Conservation (phyloP, 2,113 vertebrate species). For the Chloroceryle aenea region DNA sequence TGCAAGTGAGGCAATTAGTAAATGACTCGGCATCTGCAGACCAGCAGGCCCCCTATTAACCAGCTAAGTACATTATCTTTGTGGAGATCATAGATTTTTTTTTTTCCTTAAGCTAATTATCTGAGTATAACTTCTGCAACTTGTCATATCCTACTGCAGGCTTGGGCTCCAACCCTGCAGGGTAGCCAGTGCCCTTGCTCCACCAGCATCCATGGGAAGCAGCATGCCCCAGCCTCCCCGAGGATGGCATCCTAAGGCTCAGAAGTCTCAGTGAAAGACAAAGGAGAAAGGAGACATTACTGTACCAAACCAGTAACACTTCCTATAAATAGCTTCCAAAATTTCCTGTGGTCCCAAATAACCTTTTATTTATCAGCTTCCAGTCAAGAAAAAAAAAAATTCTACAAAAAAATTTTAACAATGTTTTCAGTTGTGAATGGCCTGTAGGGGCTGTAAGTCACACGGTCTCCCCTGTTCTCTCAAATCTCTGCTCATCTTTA, state of each 20-base stretch:
- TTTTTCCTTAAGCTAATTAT: not conserved
- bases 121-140: not conserved
- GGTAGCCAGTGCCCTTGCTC: not conserved
- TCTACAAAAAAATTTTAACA: too few species aligned
- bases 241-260: not conserved
- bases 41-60: slow-evolving; percentile 21
- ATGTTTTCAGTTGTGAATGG: not conserved
- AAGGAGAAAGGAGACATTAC: not conserved
- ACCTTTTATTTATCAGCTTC: not conserved
- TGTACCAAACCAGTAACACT: not conserved
- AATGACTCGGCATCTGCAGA: slow-evolving; percentile 32
- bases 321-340: too few species aligned
- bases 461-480: not conserved
- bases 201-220: accelerated
- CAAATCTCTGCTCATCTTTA: not conserved
- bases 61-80: not conserved
- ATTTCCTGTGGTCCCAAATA: not conserved
- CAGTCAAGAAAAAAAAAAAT: not conserved
- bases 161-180: not conserved
- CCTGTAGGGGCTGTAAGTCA: not conserved
- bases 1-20: not conserved
- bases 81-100: not conserved
- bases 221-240: accelerated
- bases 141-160: not conserved
- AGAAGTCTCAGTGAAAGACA: not conserved